These are phyloP conservation scores for Pteropus rufus DNA, from an alignment of 2,797 vertebrate genomes.

Conservation along the genomic window DNA sequence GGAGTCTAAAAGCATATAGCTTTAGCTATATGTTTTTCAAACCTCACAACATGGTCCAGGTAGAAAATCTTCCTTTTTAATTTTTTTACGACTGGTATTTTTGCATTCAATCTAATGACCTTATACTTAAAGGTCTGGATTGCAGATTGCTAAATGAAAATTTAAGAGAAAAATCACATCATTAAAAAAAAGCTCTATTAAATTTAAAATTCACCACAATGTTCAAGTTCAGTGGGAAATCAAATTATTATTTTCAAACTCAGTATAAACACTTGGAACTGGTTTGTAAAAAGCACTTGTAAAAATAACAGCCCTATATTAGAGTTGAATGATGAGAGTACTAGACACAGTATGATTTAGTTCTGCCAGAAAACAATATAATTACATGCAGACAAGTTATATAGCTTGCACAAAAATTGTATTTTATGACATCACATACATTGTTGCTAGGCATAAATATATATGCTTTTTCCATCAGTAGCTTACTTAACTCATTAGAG, in stretches of 20 bases:
- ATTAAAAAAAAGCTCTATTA: not conserved
- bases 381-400: not conserved
- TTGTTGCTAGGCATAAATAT: not conserved
- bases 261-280: conserved; percentile 20
- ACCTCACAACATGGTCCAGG: not conserved
- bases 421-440: not conserved
- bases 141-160: not conserved
- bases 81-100: not conserved
- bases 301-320: not conserved
- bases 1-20: not conserved
- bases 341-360: not conserved
- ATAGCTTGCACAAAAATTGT: not conserved
- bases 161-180: conserved; percentile 16
- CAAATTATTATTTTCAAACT: conserved; percentile 45
- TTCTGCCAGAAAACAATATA: not conserved
- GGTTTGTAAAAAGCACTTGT: not conserved
- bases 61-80: not conserved
- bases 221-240: conserved; percentile 6
- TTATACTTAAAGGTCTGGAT: not conserved
- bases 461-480: not conserved
- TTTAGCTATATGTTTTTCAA: not conserved
- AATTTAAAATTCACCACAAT: conserved; percentile 24
- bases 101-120: not conserved
- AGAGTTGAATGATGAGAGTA: not conserved
- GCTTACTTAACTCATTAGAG: not conserved